Percentiles rank a stretch among this genome's conserved stretches.
Evolutionary conservation across 2,888 invertebrate species (phyloP).

Genomic region (Ectemnius lituratus): DNA sequence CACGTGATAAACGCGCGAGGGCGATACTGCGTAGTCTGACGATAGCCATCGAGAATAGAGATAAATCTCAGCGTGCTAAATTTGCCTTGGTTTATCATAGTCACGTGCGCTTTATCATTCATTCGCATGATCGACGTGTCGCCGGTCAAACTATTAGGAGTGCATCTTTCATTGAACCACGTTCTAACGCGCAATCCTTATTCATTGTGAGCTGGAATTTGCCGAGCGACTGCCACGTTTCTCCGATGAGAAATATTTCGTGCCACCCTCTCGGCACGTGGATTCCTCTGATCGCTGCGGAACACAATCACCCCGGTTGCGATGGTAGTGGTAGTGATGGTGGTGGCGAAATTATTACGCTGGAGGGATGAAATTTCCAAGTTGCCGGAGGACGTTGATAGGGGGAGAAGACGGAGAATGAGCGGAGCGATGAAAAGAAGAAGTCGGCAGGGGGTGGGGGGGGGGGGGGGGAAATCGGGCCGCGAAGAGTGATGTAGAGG

Average conservation of each 20-base stretch:
- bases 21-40: too few species aligned
- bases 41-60: background rate
- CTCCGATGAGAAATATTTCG: slow-evolving; percentile 44
- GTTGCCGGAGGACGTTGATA: slow-evolving; percentile 57
- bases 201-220: too few species aligned
- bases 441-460: slow-evolving; percentile 20
- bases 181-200: too few species aligned
- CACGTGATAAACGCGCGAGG: too few species aligned
- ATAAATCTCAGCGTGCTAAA: background rate
- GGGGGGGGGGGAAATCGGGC: slow-evolving; percentile 15
- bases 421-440: slow-evolving; percentile 56
- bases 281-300: slow-evolving; percentile 65
- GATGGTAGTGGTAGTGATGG: slow-evolving; percentile 51
- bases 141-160: background rate
- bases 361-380: slow-evolving; percentile 74
- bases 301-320: slow-evolving; percentile 33
- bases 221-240: too few species aligned
- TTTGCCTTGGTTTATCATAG: slow-evolving; percentile 4
- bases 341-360: slow-evolving; percentile 66
- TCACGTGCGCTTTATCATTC: background rate
- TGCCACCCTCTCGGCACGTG: slow-evolving; percentile 47
- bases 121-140: background rate
- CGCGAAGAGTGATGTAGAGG: background rate
- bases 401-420: slow-evolving; percentile 45
- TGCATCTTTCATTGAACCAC: too few species aligned